Conservation (phyloP, 2,113 vertebrate genomes). For the Piaya cayana region DNA sequence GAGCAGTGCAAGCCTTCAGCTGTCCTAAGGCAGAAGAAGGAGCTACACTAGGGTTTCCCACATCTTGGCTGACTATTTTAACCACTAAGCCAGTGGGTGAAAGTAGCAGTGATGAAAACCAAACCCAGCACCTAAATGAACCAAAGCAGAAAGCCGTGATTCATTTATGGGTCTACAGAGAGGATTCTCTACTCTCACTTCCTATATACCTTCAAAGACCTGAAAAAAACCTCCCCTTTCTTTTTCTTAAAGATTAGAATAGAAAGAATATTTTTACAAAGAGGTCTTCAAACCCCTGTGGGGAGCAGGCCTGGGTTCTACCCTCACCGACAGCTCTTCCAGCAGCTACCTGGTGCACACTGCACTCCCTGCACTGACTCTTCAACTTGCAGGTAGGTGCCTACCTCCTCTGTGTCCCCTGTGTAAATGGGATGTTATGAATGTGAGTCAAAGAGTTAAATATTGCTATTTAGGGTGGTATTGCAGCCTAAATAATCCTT, state of each 20-base stretch:
- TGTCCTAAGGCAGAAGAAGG: neutral
- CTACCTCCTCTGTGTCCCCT: neutral
- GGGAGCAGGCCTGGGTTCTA: neutral
- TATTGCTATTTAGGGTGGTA: neutral
- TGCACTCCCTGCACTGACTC: neutral
- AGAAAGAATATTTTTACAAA: neutral
- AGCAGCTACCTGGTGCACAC: fast-evolving
- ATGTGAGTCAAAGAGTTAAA: neutral
- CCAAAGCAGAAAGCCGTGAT: conserved; percentile 33
- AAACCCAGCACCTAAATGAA: neutral
- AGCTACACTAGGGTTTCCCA: neutral
- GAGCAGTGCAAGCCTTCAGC: neutral
- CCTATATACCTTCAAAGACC: neutral
- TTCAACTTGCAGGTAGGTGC: neutral
- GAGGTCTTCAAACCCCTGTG: neutral
- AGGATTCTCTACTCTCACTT: neutral
- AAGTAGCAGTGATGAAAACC: neutral
- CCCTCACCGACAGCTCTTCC: neutral
- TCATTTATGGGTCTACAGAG: neutral
- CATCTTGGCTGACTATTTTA: neutral
- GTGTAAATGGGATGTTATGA: neutral
- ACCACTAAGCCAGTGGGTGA: neutral
- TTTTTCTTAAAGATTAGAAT: neutral
- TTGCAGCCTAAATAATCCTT: neutral
- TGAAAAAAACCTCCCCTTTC: neutral